These are phyloP conservation scores for Rhinichthys klamathensis DNA, from an alignment of 2,113 vertebrate genomes.

Conservation along the genomic window DNA sequence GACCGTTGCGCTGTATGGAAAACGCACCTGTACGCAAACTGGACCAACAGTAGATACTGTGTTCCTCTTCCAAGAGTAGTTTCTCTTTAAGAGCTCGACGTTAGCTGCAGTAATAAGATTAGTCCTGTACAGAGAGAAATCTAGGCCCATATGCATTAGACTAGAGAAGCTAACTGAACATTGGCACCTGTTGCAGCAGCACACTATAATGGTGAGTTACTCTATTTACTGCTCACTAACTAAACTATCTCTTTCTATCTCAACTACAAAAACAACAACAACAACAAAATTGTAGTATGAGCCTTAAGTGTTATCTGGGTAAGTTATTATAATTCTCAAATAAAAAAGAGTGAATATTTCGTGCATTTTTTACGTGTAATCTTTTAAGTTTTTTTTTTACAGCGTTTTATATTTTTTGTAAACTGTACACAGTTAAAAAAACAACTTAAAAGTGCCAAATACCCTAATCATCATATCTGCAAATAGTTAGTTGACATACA, in stretches of 20 bases:
- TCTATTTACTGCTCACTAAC: background rate
- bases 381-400: background rate
- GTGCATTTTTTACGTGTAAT: background rate
- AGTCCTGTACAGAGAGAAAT: background rate
- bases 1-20: background rate
- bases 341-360: background rate
- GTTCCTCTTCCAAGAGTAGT: background rate
- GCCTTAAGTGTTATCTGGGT: too few relatives aligned
- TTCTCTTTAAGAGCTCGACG: background rate
- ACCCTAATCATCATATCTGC: background rate
- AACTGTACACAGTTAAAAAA: too few relatives aligned
- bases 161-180: background rate
- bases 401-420: background rate
- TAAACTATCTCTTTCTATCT: too few relatives aligned
- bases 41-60: background rate
- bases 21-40: too few relatives aligned
- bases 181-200: background rate
- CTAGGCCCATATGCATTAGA: background rate
- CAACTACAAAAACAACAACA: too few relatives aligned
- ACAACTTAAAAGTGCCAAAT: background rate
- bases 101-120: slow-evolving; percentile 26
- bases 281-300: too few relatives aligned
- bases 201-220: slow-evolving; percentile 22
- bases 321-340: too few relatives aligned
- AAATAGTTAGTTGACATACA: too few relatives aligned